Conservation (phyloP, 1,140 invertebrate species). For the Drosophila carrolli region DNA sequence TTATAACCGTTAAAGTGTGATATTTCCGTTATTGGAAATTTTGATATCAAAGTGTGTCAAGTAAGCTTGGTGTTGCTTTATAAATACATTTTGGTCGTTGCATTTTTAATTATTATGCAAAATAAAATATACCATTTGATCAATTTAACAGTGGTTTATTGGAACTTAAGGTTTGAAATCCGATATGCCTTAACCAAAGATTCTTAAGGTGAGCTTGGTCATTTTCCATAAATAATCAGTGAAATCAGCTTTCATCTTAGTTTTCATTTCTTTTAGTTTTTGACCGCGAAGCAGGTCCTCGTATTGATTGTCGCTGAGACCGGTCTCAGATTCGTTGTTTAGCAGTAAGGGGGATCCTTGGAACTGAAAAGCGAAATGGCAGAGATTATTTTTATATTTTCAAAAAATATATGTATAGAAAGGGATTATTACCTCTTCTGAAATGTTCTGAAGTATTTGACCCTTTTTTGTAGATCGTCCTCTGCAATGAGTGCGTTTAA, state of each 20-base stretch:
- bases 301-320: conserved; percentile 57
- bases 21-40: conserved; percentile 11
- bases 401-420: background rate
- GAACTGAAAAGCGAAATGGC: conserved; percentile 43
- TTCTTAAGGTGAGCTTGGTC: conserved; percentile 61
- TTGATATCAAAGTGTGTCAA: background rate
- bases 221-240: conserved; percentile 67
- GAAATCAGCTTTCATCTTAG: conserved; percentile 59
- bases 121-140: conserved; percentile 3
- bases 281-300: conserved; percentile 57
- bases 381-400: background rate
- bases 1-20: conserved; percentile 2
- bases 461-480: conserved; percentile 56
- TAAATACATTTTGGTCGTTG: conserved; percentile 1
- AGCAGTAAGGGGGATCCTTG: conserved; percentile 54
- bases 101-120: background rate
- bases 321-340: conserved; percentile 64
- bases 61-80: background rate
- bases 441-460: conserved; percentile 61
- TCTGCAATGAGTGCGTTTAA: conserved; percentile 57
- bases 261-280: conserved; percentile 63
- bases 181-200: conserved; percentile 42
- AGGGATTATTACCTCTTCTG: conserved; percentile 51
- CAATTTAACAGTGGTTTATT: background rate
- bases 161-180: background rate